phyloP scores from a whole-genome alignment of 2,113 vertebrate species.

The Hydropotes inermis region DNA sequence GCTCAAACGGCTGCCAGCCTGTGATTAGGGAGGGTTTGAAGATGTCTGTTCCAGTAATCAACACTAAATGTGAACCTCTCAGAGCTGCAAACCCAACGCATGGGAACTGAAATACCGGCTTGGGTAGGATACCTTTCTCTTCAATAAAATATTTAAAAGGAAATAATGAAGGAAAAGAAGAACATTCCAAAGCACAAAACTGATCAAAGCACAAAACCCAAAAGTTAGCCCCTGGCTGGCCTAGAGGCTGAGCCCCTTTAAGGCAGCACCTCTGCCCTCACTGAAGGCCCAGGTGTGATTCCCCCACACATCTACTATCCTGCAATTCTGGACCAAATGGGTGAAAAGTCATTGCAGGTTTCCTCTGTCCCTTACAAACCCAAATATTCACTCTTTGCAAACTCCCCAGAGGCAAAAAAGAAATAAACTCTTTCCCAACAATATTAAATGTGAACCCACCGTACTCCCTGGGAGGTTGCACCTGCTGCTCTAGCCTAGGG shows the following conservation, averaged over 20 bases:
- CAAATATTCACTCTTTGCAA: neutral
- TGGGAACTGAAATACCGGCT: neutral
- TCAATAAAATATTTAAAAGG: constrained; percentile 16
- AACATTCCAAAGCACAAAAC: neutral
- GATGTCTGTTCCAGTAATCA: neutral
- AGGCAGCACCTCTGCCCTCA: neutral
- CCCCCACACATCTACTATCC: neutral
- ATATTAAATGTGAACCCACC: neutral
- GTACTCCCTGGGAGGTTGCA: neutral
- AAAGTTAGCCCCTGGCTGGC: neutral
- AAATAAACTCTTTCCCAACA: neutral
- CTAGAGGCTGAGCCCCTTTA: neutral
- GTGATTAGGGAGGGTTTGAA: neutral
- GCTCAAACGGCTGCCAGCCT: neutral
- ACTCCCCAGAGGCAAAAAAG: neutral
- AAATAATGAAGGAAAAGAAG: neutral
- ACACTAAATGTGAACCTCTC: neutral
- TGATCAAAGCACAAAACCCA: neutral
- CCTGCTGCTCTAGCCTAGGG: neutral
- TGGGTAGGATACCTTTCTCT: neutral
- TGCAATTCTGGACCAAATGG: neutral
- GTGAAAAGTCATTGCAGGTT: neutral
- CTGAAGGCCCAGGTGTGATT: neutral
- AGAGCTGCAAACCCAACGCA: neutral
- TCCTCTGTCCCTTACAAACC: neutral